Evolutionary conservation across 2,113 vertebrate genomes (phyloP).

Genomic region (Pseudonaja textilis): DNA sequence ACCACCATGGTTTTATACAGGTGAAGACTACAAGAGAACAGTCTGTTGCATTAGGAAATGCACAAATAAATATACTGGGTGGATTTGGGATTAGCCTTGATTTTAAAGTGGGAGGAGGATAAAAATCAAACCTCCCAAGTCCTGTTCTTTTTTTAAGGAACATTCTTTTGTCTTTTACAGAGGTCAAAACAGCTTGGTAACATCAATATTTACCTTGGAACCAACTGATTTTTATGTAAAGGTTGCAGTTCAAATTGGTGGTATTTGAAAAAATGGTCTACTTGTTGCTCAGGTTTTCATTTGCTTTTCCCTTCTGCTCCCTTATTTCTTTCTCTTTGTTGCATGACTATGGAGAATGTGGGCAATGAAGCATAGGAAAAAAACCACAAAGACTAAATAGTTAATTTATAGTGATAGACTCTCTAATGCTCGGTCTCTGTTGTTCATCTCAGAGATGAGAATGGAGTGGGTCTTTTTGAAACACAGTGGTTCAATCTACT

Average conservation of each 20-base stretch:
- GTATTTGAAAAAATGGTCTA: constrained; percentile 23
- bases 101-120: neutral
- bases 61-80: neutral
- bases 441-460: constrained; percentile 19
- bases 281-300: neutral
- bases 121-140: neutral
- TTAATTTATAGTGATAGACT: constrained; percentile 13
- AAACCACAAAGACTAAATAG: constrained; percentile 8
- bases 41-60: neutral
- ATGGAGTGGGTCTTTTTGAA: neutral
- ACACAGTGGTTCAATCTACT: neutral
- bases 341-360: constrained; percentile 7
- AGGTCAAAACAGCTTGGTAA: neutral
- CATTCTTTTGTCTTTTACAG: constrained; percentile 34
- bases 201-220: constrained; percentile 29
- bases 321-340: neutral
- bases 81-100: neutral
- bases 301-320: neutral
- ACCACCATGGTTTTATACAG: too few species aligned
- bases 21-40: neutral
- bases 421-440: neutral
- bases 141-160: neutral
- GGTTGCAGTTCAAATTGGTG: constrained; percentile 7
- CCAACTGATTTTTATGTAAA: constrained; percentile 12
- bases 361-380: neutral